These are phyloP conservation scores for Petrocephalus zakoni DNA, from an alignment of 2,113 vertebrate species.

Conservation along the genomic window DNA sequence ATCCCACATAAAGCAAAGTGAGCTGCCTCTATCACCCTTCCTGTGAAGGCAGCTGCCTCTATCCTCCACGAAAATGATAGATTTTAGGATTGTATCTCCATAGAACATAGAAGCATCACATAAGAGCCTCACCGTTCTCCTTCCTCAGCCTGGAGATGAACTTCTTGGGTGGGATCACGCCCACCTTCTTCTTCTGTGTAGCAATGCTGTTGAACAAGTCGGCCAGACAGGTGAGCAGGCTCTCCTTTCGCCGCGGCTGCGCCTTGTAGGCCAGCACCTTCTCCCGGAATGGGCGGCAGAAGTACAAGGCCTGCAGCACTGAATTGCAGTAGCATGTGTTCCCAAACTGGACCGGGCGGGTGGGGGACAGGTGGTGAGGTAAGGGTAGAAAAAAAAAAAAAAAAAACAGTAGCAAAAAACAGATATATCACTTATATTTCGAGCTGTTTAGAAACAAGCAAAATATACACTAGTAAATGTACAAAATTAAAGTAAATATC, in stretches of 20 bases:
- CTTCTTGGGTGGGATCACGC: conserved; percentile 89
- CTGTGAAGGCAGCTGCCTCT: neutral
- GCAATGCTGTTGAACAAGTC: conserved; percentile 91
- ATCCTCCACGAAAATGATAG: neutral
- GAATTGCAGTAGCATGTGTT: conserved; percentile 97
- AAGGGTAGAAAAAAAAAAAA: conserved; percentile 26
- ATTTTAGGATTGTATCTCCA: neutral
- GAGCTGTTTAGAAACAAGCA: neutral
- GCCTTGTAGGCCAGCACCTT: conserved; percentile 89
- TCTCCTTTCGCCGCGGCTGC: conserved; percentile 84
- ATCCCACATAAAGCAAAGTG: too few relatives aligned
- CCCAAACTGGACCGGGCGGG: conserved; percentile 68
- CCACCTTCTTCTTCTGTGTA: conserved; percentile 90
- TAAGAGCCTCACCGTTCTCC: conserved; percentile 72
- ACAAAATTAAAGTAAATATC: neutral
- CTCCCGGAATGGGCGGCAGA: conserved; percentile 87
- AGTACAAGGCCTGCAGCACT: conserved; percentile 88
- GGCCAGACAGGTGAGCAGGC: conserved; percentile 80
- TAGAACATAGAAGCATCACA: neutral
- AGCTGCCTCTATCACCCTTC: too few relatives aligned
- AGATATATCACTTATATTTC: neutral
- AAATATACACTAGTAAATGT: neutral
- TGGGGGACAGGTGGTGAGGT: conserved; percentile 10
- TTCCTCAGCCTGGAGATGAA: conserved; percentile 86
- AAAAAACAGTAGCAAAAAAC: conserved; percentile 16